Evolutionary conservation across 1,140 invertebrate genomes (phyloP), one percentile per base, ranked within the genome.

Genomic region (Drosophila orosa): DNA sequence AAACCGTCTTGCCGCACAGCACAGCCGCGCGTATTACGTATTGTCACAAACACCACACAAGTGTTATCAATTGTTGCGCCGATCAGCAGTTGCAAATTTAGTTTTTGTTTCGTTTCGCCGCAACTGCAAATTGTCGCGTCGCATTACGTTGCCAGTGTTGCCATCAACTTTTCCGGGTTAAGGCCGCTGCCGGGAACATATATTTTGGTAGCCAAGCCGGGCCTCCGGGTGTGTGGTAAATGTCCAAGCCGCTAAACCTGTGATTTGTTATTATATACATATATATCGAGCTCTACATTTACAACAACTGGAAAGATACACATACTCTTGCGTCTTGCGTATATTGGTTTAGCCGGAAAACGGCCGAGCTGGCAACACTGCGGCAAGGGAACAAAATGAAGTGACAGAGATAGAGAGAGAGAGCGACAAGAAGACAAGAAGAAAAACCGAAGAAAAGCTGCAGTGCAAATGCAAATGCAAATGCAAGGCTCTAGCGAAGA

Each of bases 351-450:
- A 67, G 61, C 66, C 73, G 77, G 66, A 84, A 71, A 65, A 74
- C 80, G 82, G 81, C 65, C 73, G 48, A 82, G 74, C 83, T 72
- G 81, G 78, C 82, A 78, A 62, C 67, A 78, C 78, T 74, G 77
- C 74, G 45, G 61, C 62, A 19, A 17, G 24, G 17, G 62, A 22
- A 48, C 82, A 87, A 87, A 79, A 86, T 86, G 83, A 86, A 87
- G 83, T 86, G 75, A 86, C 60, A 22, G 80, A 54, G 27, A 84
- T 25, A 19, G 78, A 54, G 27, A 33, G 56, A 35, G 48, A n/a
- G 76, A 57, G 33, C 33, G 59, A 40, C 48, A 24, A 68, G 17
- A 52, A 60, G 37, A 35, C 42, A 52, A n/a, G n/a, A n/a, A 45
- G n/a, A 29, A 63, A 52, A 45, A 54, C 57, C 31, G 13, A 50